A percentile compares a stretch with the other conserved stretches of the same genome.
Evolutionary conservation across 1,140 invertebrate species (phyloP).

Genomic region (Augochlora pura): DNA sequence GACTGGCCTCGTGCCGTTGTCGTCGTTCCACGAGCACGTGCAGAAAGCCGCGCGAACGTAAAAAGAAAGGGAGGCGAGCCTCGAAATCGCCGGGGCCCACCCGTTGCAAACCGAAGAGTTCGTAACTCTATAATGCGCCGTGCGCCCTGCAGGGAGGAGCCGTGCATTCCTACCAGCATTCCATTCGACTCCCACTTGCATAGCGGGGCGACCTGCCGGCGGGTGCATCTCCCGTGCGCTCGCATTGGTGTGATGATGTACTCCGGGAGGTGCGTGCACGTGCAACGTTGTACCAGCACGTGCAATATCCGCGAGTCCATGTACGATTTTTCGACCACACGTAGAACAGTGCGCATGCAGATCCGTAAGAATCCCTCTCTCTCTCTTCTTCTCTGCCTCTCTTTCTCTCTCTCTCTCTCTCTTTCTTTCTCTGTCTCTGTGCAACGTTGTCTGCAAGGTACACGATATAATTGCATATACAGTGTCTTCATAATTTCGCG

Average conservation of each 20-base stretch:
- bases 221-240: slow-evolving; percentile 57
- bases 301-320: slow-evolving; percentile 45
- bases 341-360: not conserved
- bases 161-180: slow-evolving; percentile 63
- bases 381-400: no score
- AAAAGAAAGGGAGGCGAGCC: slow-evolving; percentile 40
- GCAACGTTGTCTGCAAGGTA: not conserved
- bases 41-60: slow-evolving; percentile 42
- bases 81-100: slow-evolving; percentile 56
- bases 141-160: slow-evolving; percentile 57
- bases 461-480: slow-evolving; percentile 24
- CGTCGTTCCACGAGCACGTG: slow-evolving; percentile 42
- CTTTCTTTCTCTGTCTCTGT: no score
- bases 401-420: not conserved
- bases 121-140: slow-evolving; percentile 64
- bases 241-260: slow-evolving; percentile 44
- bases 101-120: slow-evolving; percentile 63
- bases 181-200: slow-evolving; percentile 59
- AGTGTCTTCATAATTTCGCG: slow-evolving; percentile 28
- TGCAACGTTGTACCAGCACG: slow-evolving; percentile 34
- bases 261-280: slow-evolving; percentile 24
- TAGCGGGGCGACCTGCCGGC: slow-evolving; percentile 45
- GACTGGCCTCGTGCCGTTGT: slow-evolving; percentile 11
- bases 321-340: slow-evolving; percentile 28
- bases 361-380: not conserved